These are phyloP conservation scores for Drosophila yooni DNA, from an alignment of 2,888 invertebrate genomes.

Conservation along the genomic window DNA sequence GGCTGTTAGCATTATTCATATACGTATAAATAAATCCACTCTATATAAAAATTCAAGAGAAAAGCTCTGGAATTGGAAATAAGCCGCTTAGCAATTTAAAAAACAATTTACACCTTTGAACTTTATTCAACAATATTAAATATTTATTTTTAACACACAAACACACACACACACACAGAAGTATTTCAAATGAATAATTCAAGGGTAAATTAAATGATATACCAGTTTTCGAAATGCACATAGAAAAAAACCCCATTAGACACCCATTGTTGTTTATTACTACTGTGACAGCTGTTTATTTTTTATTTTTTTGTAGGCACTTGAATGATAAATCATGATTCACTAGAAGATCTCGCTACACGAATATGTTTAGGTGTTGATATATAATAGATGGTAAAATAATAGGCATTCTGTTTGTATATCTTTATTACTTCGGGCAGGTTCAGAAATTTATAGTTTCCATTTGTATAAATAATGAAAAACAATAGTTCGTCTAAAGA, in stretches of 20 bases:
- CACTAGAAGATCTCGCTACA: slow-evolving; percentile 5
- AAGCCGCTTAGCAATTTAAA: slow-evolving; percentile 36
- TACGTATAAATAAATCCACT: background rate
- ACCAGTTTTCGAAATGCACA: background rate
- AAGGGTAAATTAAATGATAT: slow-evolving; percentile 9
- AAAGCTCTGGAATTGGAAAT: slow-evolving; percentile 15
- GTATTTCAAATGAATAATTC: slow-evolving; percentile 46
- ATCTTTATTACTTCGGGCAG: background rate
- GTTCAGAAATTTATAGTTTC: slow-evolving; percentile 8
- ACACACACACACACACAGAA: background rate
- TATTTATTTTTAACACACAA: slow-evolving; percentile 20
- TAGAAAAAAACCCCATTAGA: background rate
- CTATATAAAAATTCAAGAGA: background rate
- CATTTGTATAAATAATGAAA: slow-evolving; percentile 15
- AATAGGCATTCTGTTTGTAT: slow-evolving; percentile 4
- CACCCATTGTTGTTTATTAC: slow-evolving; percentile 14
- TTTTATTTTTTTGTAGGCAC: slow-evolving; percentile 3
- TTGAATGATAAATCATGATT: slow-evolving; percentile 32
- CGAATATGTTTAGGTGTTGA: slow-evolving; percentile 16
- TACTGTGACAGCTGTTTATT: slow-evolving; percentile 20
- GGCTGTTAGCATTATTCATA: background rate
- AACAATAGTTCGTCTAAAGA: slow-evolving; percentile 8
- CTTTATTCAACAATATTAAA: slow-evolving; percentile 22
- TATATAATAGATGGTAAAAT: background rate
- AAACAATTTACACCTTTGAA: slow-evolving; percentile 19